Evolutionary conservation across 2,888 invertebrate genomes (phyloP).

Genomic region (Meandrusa payeni): DNA sequence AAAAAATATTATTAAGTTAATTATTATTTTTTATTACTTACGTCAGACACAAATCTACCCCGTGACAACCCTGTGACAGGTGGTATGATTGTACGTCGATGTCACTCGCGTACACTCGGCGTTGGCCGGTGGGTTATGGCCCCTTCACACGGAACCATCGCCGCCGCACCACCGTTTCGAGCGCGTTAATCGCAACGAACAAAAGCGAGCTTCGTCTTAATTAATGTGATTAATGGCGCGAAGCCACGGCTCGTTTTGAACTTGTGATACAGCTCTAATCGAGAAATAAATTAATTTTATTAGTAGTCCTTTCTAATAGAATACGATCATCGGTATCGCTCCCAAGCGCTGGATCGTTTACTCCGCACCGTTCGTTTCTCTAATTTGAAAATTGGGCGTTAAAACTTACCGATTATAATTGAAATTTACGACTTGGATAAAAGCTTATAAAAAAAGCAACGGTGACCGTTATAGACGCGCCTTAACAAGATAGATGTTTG

Average conservation of each 20-base stretch:
- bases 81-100: conserved; percentile 8
- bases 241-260: conserved; percentile 68
- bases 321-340: conserved; percentile 50
- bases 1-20: too few species aligned
- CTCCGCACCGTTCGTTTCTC: conserved; percentile 63
- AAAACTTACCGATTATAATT: conserved; percentile 73
- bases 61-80: conserved; percentile 1
- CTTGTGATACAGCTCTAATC: conserved; percentile 72
- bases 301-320: conserved; percentile 75
- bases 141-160: conserved; percentile 45
- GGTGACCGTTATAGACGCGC: conserved; percentile 51
- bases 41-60: too few species aligned
- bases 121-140: conserved; percentile 37
- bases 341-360: conserved; percentile 45
- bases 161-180: conserved; percentile 46
- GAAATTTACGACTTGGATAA: conserved; percentile 65
- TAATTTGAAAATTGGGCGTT: conserved; percentile 74
- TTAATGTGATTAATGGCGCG: conserved; percentile 77
- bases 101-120: conserved; percentile 9
- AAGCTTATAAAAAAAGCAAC: conserved; percentile 57
- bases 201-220: conserved; percentile 76
- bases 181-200: conserved; percentile 66
- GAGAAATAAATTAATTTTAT: conserved; percentile 79
- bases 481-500: conserved; percentile 56
- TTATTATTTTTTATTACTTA: too few species aligned